Base-by-base conservation (phyloP, 2,888 invertebrate species). In the Ashinkailepas kermadecensis region DNA sequence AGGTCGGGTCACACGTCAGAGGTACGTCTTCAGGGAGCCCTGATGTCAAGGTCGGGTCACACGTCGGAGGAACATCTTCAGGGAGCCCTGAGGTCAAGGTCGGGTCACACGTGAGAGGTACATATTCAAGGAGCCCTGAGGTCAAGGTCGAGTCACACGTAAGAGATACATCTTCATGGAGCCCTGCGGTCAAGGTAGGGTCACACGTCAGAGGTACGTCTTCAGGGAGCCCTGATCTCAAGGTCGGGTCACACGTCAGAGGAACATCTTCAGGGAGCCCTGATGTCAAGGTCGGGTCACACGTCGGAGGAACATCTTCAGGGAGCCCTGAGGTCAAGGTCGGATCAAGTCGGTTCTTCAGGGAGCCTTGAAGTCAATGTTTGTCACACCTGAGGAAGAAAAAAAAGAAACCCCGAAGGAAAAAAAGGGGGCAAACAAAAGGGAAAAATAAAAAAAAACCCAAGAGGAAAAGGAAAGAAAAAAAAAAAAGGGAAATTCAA, bases 401-500 rank as follows among this genome's bases (percentile, higher is more conserved):
- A 88, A 94, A 94, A 81, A 96, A 90, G 0, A 94, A 94, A 8
- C 96, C 95, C 93, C 94, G 86, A n/a, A 81, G 89, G 84, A n/a
- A 8, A n/a, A n/a, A n/a, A n/a, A n/a, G n/a, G n/a, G n/a, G n/a
- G n/a, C n/a, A n/a, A n/a, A n/a, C n/a, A n/a, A n/a, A n/a, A n/a
- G n/a, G n/a, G 94, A 88, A 95, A 95, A 13, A 95, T 94, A 88
- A 94, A 94, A 81, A 96, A 90, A 0, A 94, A 94, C 8, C 96
- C 95, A 92, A 94, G 86, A 81, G 89, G 84, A n/a, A 8, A n/a
- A n/a, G n/a, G n/a, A n/a, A n/a, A n/a, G n/a, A n/a, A n/a, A n/a
- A n/a, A n/a, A n/a, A n/a, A n/a, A n/a, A n/a, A n/a, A n/a, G n/a
- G 94, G 88, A 95, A 95, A 88, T 94, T 95, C 81, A 96, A 90